phyloP scores from a whole-genome alignment of 2,888 invertebrate species.

The Ophion ventricosus region DNA sequence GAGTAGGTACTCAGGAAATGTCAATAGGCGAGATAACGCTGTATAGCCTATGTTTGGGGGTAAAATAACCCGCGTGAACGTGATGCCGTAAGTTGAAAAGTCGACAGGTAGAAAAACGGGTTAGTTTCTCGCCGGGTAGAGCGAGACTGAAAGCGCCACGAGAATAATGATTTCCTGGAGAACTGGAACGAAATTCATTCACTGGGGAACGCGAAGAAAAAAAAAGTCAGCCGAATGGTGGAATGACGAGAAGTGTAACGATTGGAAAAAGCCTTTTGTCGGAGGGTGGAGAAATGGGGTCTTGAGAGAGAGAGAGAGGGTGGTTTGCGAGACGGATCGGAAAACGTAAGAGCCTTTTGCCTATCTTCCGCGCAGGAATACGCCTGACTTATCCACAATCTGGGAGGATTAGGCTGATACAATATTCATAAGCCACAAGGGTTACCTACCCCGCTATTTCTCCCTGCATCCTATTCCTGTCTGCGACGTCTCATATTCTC shows the following conservation, averaged over 20 bases:
- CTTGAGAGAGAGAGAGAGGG: slow-evolving; percentile 1
- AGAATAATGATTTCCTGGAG: not conserved
- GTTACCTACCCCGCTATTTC: slow-evolving; percentile 64
- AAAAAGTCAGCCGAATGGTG: not conserved
- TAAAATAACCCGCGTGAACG: slow-evolving; percentile 1
- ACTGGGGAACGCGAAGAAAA: not conserved
- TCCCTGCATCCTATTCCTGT: slow-evolving; percentile 60
- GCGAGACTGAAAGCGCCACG: not conserved
- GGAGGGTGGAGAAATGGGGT: not conserved
- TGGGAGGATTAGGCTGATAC: slow-evolving; percentile 80
- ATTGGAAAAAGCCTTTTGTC: slow-evolving; percentile 43
- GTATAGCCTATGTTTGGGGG: slow-evolving; percentile 33
- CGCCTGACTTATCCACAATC: slow-evolving; percentile 80
- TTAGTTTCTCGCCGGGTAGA: not conserved
- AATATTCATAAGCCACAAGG: slow-evolving; percentile 80
- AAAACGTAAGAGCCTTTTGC: slow-evolving; percentile 59
- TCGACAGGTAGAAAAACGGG: slow-evolving; percentile 7
- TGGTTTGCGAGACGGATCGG: slow-evolving; percentile 26
- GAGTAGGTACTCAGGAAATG: slow-evolving; percentile 50
- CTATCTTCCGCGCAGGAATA: slow-evolving; percentile 57
- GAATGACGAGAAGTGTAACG: slow-evolving; percentile 16
- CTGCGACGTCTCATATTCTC: slow-evolving; percentile 45
- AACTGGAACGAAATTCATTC: not conserved
- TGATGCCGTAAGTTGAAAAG: slow-evolving; percentile 3
- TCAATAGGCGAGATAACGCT: slow-evolving; percentile 45